Evolutionary conservation across 2,888 invertebrate species (phyloP).

Genomic region (Cephalotes varians): DNA sequence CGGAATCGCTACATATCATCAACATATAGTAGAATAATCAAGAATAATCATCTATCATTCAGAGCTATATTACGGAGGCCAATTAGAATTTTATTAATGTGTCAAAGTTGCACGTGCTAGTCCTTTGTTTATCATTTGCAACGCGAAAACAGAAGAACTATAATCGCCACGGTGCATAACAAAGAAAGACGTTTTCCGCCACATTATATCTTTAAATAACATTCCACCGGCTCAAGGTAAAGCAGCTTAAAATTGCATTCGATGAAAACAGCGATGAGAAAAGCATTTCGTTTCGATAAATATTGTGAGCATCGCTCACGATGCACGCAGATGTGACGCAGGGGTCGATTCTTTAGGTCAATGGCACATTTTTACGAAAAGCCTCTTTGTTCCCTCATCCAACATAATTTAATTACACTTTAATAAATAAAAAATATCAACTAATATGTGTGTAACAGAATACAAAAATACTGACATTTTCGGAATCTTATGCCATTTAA

Average conservation of each 20-base stretch:
- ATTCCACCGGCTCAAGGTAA: conserved; percentile 21
- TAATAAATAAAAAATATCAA: no score
- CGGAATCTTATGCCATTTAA: background rate
- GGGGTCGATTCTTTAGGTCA: background rate
- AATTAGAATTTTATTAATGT: background rate
- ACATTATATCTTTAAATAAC: conserved; percentile 65
- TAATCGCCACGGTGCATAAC: conserved; percentile 33
- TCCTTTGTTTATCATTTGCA: background rate
- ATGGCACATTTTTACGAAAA: conserved; percentile 1
- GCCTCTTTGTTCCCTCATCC: background rate
- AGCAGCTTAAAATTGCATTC: conserved; percentile 15
- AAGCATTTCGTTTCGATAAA: conserved; percentile 22
- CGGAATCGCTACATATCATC: no score
- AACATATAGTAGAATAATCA: background rate
- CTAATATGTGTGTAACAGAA: background rate
- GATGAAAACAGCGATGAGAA: conserved; percentile 14
- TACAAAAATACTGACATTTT: background rate
- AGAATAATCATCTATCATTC: background rate
- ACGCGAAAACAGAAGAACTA: background rate
- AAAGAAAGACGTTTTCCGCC: conserved; percentile 27
- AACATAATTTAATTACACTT: background rate
- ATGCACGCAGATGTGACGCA: background rate
- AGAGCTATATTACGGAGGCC: background rate
- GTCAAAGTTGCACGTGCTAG: background rate
- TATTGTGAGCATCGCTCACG: background rate